These are phyloP conservation scores for Ochropleura leucogaster DNA, from an alignment of 2,888 invertebrate species.

Conservation along the genomic window DNA sequence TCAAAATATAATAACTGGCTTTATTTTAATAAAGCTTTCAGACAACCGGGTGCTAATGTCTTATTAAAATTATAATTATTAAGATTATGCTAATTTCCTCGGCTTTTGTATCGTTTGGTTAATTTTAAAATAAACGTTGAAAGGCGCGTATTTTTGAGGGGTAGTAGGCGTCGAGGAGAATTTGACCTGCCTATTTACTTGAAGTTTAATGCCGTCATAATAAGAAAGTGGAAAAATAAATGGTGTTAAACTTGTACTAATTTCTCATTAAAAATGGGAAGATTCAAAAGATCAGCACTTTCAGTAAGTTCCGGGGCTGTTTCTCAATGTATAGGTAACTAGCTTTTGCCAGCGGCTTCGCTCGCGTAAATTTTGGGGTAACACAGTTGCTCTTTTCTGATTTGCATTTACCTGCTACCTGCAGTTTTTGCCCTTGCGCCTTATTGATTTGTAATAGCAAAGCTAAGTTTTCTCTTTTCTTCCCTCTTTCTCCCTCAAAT, in stretches of 20 bases:
- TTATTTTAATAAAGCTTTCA: constrained; percentile 49
- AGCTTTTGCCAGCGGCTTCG: no score
- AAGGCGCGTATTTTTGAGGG: constrained; percentile 19
- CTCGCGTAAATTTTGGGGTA: no score
- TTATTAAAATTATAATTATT: constrained; percentile 62
- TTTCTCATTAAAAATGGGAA: neutral
- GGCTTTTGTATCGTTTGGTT: constrained; percentile 48
- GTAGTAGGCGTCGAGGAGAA: constrained; percentile 1
- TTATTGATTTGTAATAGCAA: no score
- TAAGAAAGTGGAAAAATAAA: neutral
- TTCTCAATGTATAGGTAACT: no score
- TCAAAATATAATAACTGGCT: constrained; percentile 53
- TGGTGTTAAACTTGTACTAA: neutral
- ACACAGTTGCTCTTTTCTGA: no score
- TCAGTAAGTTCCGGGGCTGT: no score
- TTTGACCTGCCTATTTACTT: constrained; percentile 16
- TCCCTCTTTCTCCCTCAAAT: no score
- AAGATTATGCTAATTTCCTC: constrained; percentile 63
- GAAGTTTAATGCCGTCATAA: neutral
- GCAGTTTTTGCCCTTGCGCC: no score
- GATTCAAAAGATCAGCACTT: no score
- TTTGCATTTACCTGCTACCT: no score
- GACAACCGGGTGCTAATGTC: constrained; percentile 55
- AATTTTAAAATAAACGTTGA: constrained; percentile 26
- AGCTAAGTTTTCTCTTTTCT: no score